Evolutionary conservation across 1,140 invertebrate genomes (phyloP).

Genomic region (Condylostylus longicornis): DNA sequence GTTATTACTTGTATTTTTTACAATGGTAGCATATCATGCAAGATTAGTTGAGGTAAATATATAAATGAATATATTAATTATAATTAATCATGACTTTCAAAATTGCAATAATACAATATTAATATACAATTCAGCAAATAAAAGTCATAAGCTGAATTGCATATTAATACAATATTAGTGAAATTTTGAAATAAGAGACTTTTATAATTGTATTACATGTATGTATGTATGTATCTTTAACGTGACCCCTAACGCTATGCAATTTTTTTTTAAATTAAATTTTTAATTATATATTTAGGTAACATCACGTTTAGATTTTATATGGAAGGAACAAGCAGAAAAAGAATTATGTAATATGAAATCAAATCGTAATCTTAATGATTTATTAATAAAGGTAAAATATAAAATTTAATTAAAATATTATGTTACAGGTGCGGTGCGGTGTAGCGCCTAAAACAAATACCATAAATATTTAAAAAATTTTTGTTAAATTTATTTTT

Average conservation of each 20-base stretch:
- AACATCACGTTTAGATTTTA: slow-evolving; percentile 77
- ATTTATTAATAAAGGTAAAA: slow-evolving; percentile 33
- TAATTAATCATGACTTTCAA: too few relatives aligned
- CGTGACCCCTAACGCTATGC: neutral
- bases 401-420: too few relatives aligned
- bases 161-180: too few relatives aligned
- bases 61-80: neutral
- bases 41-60: slow-evolving; percentile 55
- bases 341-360: slow-evolving; percentile 80
- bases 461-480: neutral
- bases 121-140: too few relatives aligned
- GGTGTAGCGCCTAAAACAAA: too few relatives aligned
- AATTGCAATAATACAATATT: too few relatives aligned
- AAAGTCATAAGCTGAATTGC: too few relatives aligned
- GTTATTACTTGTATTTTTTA: slow-evolving; percentile 63
- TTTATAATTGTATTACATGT: too few relatives aligned
- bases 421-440: too few relatives aligned
- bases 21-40: slow-evolving; percentile 83
- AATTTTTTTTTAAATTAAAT: neutral
- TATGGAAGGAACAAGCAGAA: slow-evolving; percentile 90
- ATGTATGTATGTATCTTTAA: too few relatives aligned
- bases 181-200: too few relatives aligned
- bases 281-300: slow-evolving; percentile 32
- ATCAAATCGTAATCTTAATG: slow-evolving; percentile 31
- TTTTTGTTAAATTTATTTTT: neutral